phyloP scores from a whole-genome alignment of 2,888 invertebrate genomes.

The Pinctada fucata region DNA sequence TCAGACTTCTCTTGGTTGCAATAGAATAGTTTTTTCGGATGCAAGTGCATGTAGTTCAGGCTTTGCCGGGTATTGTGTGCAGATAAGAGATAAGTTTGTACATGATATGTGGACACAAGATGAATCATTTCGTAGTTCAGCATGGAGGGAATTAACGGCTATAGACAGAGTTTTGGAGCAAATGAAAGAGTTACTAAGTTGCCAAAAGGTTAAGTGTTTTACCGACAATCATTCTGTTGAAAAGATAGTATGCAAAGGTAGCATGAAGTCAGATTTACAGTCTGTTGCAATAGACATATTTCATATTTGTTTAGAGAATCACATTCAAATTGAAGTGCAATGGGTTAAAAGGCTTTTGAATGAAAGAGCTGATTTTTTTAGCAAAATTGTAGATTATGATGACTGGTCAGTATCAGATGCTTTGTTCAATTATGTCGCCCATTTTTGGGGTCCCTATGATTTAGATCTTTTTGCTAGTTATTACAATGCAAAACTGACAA shows the following conservation, averaged over 20 bases:
- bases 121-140: slow-evolving; percentile 21
- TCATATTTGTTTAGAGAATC: slow-evolving; percentile 29
- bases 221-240: slow-evolving; percentile 34
- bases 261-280: slow-evolving; percentile 38
- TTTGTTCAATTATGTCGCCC: slow-evolving; percentile 38
- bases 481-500: slow-evolving; percentile 43
- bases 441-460: slow-evolving; percentile 39
- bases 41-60: slow-evolving; percentile 27
- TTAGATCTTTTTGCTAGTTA: slow-evolving; percentile 44
- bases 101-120: slow-evolving; percentile 18
- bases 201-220: slow-evolving; percentile 25
- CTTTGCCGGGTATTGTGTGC: slow-evolving; percentile 22
- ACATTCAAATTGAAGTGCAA: slow-evolving; percentile 30
- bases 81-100: slow-evolving; percentile 7
- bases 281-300: slow-evolving; percentile 33
- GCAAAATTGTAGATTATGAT: slow-evolving; percentile 41
- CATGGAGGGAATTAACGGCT: slow-evolving; percentile 35
- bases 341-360: slow-evolving; percentile 45
- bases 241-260: slow-evolving; percentile 27
- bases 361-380: slow-evolving; percentile 41
- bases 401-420: slow-evolving; percentile 43
- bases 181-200: slow-evolving; percentile 9
- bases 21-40: not conserved
- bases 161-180: slow-evolving; percentile 17
- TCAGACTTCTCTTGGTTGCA: too few relatives aligned